These are phyloP conservation scores for Polypedilum vanderplanki DNA, from an alignment of 1,140 invertebrate genomes.

Conservation along the genomic window DNA sequence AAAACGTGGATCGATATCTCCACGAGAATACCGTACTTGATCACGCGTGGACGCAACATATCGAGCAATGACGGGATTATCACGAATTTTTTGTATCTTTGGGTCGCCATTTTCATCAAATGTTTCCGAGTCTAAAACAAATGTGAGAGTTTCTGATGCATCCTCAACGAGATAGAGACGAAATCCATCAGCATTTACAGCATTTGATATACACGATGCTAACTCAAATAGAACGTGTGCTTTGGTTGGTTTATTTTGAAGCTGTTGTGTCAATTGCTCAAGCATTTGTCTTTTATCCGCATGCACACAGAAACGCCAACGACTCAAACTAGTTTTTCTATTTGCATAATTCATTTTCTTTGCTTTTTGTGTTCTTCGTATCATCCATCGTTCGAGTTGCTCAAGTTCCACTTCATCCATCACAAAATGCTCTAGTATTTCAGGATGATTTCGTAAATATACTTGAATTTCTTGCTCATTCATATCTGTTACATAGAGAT, in stretches of 20 bases:
- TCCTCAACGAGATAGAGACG: constrained; percentile 47
- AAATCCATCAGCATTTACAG: constrained; percentile 53
- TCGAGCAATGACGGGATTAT: constrained; percentile 41
- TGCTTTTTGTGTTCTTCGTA: constrained; percentile 47
- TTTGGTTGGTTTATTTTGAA: constrained; percentile 49
- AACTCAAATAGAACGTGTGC: constrained; percentile 55
- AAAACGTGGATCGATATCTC: constrained; percentile 45
- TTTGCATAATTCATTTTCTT: constrained; percentile 43
- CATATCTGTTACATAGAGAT: neutral
- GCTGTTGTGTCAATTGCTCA: constrained; percentile 51
- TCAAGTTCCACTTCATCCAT: constrained; percentile 51
- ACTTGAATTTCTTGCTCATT: neutral
- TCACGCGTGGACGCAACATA: constrained; percentile 48
- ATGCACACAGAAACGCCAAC: constrained; percentile 57
- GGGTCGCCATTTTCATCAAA: constrained; percentile 35
- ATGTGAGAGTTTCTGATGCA: constrained; percentile 32
- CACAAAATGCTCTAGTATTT: constrained; percentile 52
- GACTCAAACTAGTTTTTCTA: constrained; percentile 47
- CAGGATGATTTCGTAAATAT: constrained; percentile 49
- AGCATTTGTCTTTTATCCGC: constrained; percentile 57
- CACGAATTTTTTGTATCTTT: constrained; percentile 36
- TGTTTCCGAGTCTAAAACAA: constrained; percentile 34
- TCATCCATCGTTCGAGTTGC: constrained; percentile 53
- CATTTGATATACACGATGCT: constrained; percentile 52
- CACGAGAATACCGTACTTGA: constrained; percentile 45